Base-by-base conservation (phyloP, 2,888 invertebrate species). In the Luperina nickerlii region DNA sequence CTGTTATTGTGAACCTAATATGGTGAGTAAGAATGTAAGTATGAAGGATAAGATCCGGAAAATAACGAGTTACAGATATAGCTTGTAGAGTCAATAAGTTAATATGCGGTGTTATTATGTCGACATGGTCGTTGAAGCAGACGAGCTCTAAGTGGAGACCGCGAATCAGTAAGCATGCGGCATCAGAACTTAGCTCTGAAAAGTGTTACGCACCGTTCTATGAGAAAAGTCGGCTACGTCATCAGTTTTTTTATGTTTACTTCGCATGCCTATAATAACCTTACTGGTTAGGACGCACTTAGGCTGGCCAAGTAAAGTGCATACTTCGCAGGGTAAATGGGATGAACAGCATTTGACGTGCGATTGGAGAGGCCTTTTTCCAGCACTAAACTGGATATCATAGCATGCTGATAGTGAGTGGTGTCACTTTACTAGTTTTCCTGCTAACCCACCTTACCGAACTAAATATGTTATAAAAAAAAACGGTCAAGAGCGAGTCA, bases 1-100 rank as follows among this genome's bases (percentile, higher is more conserved):
- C 2, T 13, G 13, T 6, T 83, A 67, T 76, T 83, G 32, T 74
- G 32, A 42, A 51, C 51, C 13, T 63, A n/a, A 51, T 62, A 62
- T 24, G n/a, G 57, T 57, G 9, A 24, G 57, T 57, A n/a, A 57
- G 11, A 24, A n/a, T n/a, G n/a, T 60, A n/a, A 60, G 11, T 60
- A 57, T n/a, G 9, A 71, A 18, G 18, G 7, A 32, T 72, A 72
- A 15, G 13, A 38, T 20, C 13, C 0, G n/a, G 2, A n/a, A 74
- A 73, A 32, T 3, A 27, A 1, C 45, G 1, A 45, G 2, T 73
- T 48, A 73, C 27, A 38, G n/a, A 57, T 57, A 45, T n/a, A 57
- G n/a, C 11, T 54, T n/a, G 24, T n/a, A 57, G 20, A 20, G 2
- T 54, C 20, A 51, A 51, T 51, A 51, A 51, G 51, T 51, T 51